A percentile compares a stretch with the other conserved stretches of the same genome.
Conservation (phyloP, 2,113 vertebrate species). For the Rissa tridactyla region DNA sequence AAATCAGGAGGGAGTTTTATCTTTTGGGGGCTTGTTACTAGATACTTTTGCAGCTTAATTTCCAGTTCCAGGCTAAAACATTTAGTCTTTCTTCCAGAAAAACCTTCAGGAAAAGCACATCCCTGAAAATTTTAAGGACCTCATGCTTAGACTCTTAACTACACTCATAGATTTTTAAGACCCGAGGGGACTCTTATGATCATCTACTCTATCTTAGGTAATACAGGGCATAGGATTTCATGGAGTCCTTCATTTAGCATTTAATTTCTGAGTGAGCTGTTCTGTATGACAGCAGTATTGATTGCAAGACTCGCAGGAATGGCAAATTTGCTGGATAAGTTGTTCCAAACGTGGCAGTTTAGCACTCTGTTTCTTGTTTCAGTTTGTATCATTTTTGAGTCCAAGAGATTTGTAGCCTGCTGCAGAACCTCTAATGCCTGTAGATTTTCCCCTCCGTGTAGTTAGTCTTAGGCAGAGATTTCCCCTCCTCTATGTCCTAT, state of each 20-base stretch:
- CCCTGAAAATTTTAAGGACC: not conserved
- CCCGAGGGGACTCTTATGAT: not conserved
- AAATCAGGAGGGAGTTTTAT: not conserved
- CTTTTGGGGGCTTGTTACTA: not conserved
- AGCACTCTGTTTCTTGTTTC: not conserved
- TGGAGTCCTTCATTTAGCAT: not conserved
- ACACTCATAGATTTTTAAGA: constrained; percentile 26
- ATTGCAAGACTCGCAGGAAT: not conserved
- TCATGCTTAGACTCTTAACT: not conserved
- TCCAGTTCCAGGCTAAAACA: not conserved
- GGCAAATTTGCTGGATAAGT: not conserved
- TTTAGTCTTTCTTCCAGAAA: not conserved
- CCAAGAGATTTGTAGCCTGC: not conserved
- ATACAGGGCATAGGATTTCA: constrained; percentile 6
- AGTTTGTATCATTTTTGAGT: not conserved
- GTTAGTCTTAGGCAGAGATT: not conserved
- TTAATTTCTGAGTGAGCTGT: constrained; percentile 14
- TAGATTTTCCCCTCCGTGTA: not conserved
- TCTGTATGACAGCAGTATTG: constrained; percentile 26
- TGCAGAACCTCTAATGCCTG: not conserved
- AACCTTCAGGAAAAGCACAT: not conserved
- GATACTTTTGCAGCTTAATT: not conserved
- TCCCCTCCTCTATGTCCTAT: not conserved
- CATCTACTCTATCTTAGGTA: not conserved
- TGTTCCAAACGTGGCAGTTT: not conserved